Conservation (phyloP, 1,140 invertebrate species). For the Formica exsecta region DNA sequence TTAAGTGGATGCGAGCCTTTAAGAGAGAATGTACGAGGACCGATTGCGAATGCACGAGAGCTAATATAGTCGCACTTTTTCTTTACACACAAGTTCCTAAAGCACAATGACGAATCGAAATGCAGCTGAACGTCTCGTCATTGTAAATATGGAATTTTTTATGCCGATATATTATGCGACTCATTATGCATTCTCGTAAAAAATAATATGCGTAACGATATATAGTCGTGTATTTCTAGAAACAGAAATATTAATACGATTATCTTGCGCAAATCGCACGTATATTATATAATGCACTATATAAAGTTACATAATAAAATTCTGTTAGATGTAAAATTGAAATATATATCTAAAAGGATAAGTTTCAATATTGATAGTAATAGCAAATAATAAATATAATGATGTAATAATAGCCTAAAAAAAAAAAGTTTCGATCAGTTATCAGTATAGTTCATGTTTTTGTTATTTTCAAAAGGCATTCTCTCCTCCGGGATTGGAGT, state of each 20-base stretch:
- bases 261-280: not conserved
- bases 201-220: no score
- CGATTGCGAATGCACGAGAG: conserved; percentile 11
- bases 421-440: not conserved
- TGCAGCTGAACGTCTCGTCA: not conserved
- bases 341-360: not conserved
- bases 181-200: not conserved
- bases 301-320: not conserved
- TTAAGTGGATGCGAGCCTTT: conserved; percentile 24
- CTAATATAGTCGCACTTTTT: not conserved
- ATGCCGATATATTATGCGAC: not conserved
- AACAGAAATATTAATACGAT: not conserved
- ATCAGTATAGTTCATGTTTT: conserved; percentile 76
- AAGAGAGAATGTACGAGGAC: not conserved
- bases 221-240: no score
- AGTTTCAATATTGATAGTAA: not conserved
- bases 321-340: not conserved
- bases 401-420: conserved; percentile 1
- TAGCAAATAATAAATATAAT: not conserved
- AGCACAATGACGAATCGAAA: not conserved
- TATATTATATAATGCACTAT: not conserved
- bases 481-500: conserved; percentile 71
- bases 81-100: not conserved
- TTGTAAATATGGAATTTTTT: not conserved
- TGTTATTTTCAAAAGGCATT: conserved; percentile 72